A percentile compares a stretch with the other conserved stretches of the same genome.
phyloP scores from a whole-genome alignment of 2,113 vertebrate genomes.

The Engraulis encrasicolus region DNA sequence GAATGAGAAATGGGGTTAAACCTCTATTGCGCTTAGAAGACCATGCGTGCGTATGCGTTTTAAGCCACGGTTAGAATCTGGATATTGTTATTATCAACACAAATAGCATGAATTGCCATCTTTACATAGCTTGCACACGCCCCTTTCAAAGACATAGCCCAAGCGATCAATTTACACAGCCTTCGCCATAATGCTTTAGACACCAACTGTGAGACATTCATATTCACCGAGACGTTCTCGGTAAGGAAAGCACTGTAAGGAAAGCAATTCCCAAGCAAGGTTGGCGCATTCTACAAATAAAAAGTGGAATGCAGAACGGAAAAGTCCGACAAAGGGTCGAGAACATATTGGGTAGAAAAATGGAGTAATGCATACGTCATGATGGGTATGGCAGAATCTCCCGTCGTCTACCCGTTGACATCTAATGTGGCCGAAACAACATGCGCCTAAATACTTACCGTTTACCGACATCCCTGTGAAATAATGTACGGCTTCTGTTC shows the following conservation, averaged over 20 bases:
- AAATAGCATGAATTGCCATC: neutral
- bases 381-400: neutral
- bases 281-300: neutral
- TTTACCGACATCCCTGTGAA: neutral
- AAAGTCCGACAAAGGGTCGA: no score
- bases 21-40: no score
- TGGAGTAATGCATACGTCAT: neutral
- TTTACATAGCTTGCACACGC: no score
- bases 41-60: no score
- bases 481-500: neutral
- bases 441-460: neutral
- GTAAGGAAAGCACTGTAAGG: neutral
- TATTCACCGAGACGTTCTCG: no score
- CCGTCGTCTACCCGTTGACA: neutral
- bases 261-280: neutral
- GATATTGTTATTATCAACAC: neutral
- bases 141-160: no score
- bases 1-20: neutral
- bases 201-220: no score
- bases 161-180: neutral
- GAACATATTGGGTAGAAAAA: neutral
- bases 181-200: neutral
- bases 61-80: no score
- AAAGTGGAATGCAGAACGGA: neutral
- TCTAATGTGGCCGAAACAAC: neutral